Percentiles rank a stretch among this genome's conserved stretches.
These are phyloP conservation scores for Ornithoptera priamus DNA, from an alignment of 2,888 invertebrate genomes.

Conservation along the genomic window DNA sequence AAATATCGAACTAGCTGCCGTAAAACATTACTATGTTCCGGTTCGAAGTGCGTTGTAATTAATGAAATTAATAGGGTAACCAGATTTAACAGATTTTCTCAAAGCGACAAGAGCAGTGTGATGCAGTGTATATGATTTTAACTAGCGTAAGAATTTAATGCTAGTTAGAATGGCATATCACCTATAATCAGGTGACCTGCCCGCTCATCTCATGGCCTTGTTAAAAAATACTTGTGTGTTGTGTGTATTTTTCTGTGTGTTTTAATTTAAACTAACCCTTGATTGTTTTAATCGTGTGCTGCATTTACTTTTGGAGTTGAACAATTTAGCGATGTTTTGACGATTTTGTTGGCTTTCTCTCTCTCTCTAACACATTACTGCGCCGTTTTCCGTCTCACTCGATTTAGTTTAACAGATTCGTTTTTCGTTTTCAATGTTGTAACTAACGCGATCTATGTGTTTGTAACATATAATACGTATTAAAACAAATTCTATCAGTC, in stretches of 20 bases:
- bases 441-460: slow-evolving; percentile 32
- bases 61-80: too few relatives aligned
- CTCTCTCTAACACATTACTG: slow-evolving; percentile 33
- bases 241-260: background rate
- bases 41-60: too few relatives aligned
- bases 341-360: slow-evolving; percentile 46
- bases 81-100: too few relatives aligned
- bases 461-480: slow-evolving; percentile 11
- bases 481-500: slow-evolving; percentile 1
- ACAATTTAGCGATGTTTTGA: slow-evolving; percentile 35
- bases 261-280: too few relatives aligned
- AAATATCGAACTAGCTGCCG: background rate
- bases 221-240: background rate
- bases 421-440: slow-evolving; percentile 37
- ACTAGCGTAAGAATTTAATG: too few relatives aligned
- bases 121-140: background rate
- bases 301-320: slow-evolving; percentile 36
- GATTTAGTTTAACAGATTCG: slow-evolving; percentile 26
- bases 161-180: background rate
- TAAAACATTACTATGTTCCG: background rate
- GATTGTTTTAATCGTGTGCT: background rate
- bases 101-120: too few relatives aligned
- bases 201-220: too few relatives aligned
- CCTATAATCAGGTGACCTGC: too few relatives aligned
- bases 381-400: slow-evolving; percentile 9